Base-by-base conservation (phyloP, 1,140 invertebrate species). In the Lamellibrachia luymesi region DNA sequence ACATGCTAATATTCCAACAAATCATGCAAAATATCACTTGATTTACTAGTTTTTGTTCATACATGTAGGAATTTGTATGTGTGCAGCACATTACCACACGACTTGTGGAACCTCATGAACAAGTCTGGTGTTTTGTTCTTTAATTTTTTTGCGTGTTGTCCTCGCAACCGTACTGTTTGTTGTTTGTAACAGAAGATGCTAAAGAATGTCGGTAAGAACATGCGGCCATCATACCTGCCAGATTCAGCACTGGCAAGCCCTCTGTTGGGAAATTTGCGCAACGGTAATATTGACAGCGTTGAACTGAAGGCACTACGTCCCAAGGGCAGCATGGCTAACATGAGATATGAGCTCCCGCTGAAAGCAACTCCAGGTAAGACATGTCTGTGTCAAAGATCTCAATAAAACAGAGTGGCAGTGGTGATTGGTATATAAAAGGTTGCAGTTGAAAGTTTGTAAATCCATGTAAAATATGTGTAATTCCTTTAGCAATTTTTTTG, bases 131-230 rank as follows among this genome's bases (percentile, higher is more conserved):
- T 27, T 38, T 52, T 4, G 5, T 4, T 90, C 56, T 13, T 51
- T 92, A 1, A 25, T 52, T 90, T 50, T 50, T 0, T 22, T 80
- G 13, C 4, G 51, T 27, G 50, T 22, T 90, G 25, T 49, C n/a
- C 64, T 49, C 38, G 1, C 38, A 56, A 7, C 5, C 51, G 4
- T 90, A 49, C 64, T 93, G 22, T 25, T 92, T 93, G 22, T 25
- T 92, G 80, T 51, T 92, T 4, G 17, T 94, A 93, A 90, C 93
- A 95, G 94, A 95, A 94, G 94, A 94, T 94, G 2, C 93, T 95
- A 27, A 94, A 94, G 93, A 93, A 93, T 92, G 94, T 51, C 49
- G 22, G 50, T 93, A 94, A 92, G 93, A 95, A 93, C 92, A 91
- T 27, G 56, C 94, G 90, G 90, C 94, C 93, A 22, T 93, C 92